phyloP scores from a whole-genome alignment of 2,888 invertebrate genomes.

The Heliconius sara region DNA sequence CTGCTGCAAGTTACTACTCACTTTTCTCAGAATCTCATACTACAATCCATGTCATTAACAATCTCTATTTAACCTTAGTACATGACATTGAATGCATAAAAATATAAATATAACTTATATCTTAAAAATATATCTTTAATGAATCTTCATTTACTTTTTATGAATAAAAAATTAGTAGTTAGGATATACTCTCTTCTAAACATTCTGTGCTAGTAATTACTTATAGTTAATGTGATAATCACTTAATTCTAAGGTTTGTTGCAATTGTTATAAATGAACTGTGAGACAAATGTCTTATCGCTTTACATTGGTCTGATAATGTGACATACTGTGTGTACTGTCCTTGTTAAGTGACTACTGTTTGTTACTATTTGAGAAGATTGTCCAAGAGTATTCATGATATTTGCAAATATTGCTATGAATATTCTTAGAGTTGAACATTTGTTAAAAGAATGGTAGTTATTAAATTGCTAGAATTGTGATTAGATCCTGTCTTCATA shows the following conservation, averaged over 20 bases:
- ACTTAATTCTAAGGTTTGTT: slow-evolving; percentile 72
- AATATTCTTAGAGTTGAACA: slow-evolving; percentile 34
- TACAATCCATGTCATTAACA: slow-evolving; percentile 51
- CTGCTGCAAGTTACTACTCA: slow-evolving; percentile 41
- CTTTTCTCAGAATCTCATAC: slow-evolving; percentile 58
- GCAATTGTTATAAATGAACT: slow-evolving; percentile 60
- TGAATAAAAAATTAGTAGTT: slow-evolving; percentile 38
- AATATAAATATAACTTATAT: slow-evolving; percentile 35
- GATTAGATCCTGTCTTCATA: slow-evolving; percentile 33
- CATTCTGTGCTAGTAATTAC: slow-evolving; percentile 71
- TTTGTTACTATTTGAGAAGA: slow-evolving; percentile 43
- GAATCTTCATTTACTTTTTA: slow-evolving; percentile 43
- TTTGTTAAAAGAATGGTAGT: slow-evolving; percentile 39
- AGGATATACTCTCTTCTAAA: slow-evolving; percentile 60
- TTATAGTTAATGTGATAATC: slow-evolving; percentile 73
- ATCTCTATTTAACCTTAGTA: slow-evolving; percentile 44
- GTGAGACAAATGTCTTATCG: slow-evolving; percentile 51
- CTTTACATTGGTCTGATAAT: slow-evolving; percentile 43
- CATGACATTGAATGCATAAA: slow-evolving; percentile 48
- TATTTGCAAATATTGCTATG: slow-evolving; percentile 33
- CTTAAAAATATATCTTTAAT: slow-evolving; percentile 32
- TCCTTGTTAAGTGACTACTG: slow-evolving; percentile 39
- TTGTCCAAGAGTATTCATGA: slow-evolving; percentile 40
- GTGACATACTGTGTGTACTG: slow-evolving; percentile 35
- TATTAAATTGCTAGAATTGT: slow-evolving; percentile 44